phyloP scores from a whole-genome alignment of 2,113 vertebrate species.

The Clarias gariepinus region DNA sequence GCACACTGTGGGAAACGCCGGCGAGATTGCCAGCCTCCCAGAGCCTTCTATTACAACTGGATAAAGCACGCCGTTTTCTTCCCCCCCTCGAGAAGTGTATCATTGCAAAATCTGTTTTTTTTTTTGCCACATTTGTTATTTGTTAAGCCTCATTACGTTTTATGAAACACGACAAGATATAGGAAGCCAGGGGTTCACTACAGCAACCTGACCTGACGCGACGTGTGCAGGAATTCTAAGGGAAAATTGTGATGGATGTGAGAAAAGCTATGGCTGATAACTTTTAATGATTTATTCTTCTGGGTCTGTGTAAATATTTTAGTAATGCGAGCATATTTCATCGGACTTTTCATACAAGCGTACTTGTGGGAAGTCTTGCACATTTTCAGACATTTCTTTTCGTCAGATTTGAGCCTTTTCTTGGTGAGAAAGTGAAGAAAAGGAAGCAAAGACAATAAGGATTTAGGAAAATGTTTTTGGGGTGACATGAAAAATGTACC shows the following conservation, averaged over 20 bases:
- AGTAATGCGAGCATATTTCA: not conserved
- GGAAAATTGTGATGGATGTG: not conserved
- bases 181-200: not conserved
- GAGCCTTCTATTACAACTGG: conserved; percentile 51
- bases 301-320: not conserved
- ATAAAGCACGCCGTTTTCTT: conserved; percentile 38
- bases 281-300: not conserved
- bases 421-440: not conserved
- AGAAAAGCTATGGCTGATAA: not conserved
- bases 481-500: not conserved
- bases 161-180: conserved; percentile 1
- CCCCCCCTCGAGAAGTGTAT: not conserved
- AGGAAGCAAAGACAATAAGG: not conserved
- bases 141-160: not conserved
- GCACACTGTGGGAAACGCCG: conserved; percentile 54
- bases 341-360: not conserved
- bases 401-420: not conserved
- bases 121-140: conserved; percentile 19
- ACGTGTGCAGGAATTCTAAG: not conserved
- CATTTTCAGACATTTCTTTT: not conserved
- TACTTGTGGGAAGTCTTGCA: not conserved
- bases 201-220: not conserved
- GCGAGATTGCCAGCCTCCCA: conserved; percentile 52
- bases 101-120: conserved; percentile 1
- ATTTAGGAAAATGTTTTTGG: not conserved